Base-by-base conservation (phyloP, 1,140 invertebrate genomes). In the Cherax quadricarinatus region DNA sequence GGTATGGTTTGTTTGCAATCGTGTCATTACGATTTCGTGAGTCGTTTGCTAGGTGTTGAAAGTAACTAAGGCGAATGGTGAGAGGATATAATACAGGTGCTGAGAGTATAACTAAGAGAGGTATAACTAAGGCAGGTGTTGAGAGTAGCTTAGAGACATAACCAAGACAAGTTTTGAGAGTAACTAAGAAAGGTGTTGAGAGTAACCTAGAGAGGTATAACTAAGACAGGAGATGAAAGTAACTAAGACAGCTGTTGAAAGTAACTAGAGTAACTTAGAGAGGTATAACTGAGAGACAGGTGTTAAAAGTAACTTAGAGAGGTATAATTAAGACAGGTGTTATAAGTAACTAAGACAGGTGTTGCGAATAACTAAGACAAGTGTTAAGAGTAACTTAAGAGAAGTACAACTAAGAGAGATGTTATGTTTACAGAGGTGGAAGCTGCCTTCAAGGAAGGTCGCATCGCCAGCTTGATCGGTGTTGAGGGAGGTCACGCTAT, bases 401-500 rank as follows among this genome's bases (percentile, higher is more conserved):
- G 62, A 18, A 5, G 21, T 10, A 66, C 2, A 16, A 66, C 62
- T 66, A 66, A 66, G 62, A 16, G 12, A 66, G 62, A 16, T 66
- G 62, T 66, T 66, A 16, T 66, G 62, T 66, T 66, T 66, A 16
- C 62, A 85, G 83, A 85, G 83, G 83, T 85, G 24, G 83, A 85
- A 49, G 83, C 60, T 1, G 83, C 83, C 60, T 85, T 85, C 83
- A 66, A 70, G 24, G 62, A 85, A 10, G 83, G 83, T 0, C 30
- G 60, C 60, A 85, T 85, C 60, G 83, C 83, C 83, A 70, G 60
- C 62, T 30, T 85, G 49, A 85, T 85, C 83, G 83, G 83, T 5
- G 83, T 85, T n/a, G 83, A 85, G 62, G 83, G 83, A 5, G 83
- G 83, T 4, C 83, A 85, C 83, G 83, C 83, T 62, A 85, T 85